Conservation (phyloP, 2,113 vertebrate genomes). For the Lepus timidus region DNA sequence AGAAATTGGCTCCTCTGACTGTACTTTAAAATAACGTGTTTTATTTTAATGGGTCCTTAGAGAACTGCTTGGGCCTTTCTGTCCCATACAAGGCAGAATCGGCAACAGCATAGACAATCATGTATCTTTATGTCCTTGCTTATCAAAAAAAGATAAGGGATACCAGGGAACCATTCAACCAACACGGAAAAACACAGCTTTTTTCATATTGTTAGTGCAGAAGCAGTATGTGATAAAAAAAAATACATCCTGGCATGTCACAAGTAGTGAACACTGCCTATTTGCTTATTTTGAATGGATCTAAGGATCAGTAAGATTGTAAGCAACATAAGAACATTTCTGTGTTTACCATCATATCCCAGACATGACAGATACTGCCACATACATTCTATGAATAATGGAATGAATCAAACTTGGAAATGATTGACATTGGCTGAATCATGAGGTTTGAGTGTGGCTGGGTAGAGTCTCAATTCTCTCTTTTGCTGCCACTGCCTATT, state of each 20-base stretch:
- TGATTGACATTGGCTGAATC: background rate
- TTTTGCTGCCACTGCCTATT: background rate
- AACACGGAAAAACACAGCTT: background rate
- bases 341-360: background rate
- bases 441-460: background rate
- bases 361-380: background rate
- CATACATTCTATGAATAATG: background rate
- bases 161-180: background rate
- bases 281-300: background rate
- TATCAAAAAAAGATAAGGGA: background rate
- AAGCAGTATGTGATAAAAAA: background rate
- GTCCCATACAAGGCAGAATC: background rate
- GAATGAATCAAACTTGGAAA: background rate
- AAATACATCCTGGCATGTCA: background rate
- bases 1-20: background rate
- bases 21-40: background rate
- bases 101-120: background rate
- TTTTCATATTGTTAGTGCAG: background rate
- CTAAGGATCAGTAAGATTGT: background rate
- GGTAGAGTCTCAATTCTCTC: background rate
- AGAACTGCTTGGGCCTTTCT: background rate
- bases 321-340: slow-evolving; percentile 31
- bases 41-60: background rate
- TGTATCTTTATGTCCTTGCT: background rate
- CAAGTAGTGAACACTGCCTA: background rate